Evolutionary conservation across 2,888 invertebrate genomes (phyloP).

Genomic region (Amblyjoppa proteus): DNA sequence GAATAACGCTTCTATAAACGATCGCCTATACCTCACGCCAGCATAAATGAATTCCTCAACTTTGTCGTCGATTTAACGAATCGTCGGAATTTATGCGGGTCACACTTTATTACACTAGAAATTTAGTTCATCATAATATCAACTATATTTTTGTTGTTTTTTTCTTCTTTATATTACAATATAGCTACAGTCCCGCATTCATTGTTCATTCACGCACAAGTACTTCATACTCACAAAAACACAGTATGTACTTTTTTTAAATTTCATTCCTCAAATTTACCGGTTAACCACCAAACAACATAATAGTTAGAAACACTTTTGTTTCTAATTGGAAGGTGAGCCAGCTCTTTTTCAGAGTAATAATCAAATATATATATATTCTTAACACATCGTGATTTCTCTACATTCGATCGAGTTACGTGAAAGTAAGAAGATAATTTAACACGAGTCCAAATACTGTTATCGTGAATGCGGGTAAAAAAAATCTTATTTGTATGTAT

Average conservation of each 20-base stretch:
- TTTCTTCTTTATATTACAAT: conserved; percentile 77
- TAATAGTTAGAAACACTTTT: conserved; percentile 26
- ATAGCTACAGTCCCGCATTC: conserved; percentile 72
- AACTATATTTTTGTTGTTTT: conserved; percentile 64
- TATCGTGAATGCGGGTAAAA: conserved; percentile 53
- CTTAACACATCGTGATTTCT: conserved; percentile 37
- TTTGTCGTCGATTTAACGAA: conserved; percentile 46
- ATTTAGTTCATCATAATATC: conserved; percentile 69
- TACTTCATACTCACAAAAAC: conserved; percentile 59
- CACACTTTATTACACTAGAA: conserved; percentile 54
- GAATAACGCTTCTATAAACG: conserved; percentile 64
- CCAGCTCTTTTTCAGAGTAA: conserved; percentile 17
- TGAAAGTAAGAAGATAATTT: conserved; percentile 32
- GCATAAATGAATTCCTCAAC: conserved; percentile 23
- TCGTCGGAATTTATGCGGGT: conserved; percentile 53
- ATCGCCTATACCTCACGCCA: conserved; percentile 46
- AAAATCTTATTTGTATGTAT: conserved; percentile 36
- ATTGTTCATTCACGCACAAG: conserved; percentile 63
- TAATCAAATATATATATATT: conserved; percentile 39
- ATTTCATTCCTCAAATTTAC: conserved; percentile 31
- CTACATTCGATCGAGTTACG: conserved; percentile 32
- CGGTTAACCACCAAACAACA: conserved; percentile 35
- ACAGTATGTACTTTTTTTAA: conserved; percentile 15
- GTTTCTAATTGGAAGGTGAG: conserved; percentile 27
- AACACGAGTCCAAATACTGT: conserved; percentile 60